A percentile compares a stretch with the other conserved stretches of the same genome.
Evolutionary conservation across 2,113 vertebrate species (phyloP).

Genomic region (human): DNA sequence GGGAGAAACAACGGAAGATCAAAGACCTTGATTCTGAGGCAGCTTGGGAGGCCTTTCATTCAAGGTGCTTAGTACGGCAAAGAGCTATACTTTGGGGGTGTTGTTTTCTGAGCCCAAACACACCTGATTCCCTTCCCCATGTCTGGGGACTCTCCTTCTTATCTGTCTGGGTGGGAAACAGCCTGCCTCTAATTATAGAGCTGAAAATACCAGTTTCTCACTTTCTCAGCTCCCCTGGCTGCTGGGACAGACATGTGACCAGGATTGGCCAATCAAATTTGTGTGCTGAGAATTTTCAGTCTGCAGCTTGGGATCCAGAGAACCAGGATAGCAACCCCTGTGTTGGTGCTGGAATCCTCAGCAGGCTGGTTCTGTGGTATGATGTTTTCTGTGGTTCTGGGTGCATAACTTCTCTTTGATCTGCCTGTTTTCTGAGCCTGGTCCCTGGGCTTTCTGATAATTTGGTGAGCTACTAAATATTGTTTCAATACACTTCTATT

Average conservation of each 20-base stretch:
- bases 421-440: background rate
- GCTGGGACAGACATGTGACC: background rate
- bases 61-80: background rate
- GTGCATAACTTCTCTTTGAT: background rate
- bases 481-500: background rate
- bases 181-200: background rate
- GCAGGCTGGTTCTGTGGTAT: background rate
- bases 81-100: background rate
- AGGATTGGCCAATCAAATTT: background rate
- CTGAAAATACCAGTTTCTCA: background rate
- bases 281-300: background rate
- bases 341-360: background rate
- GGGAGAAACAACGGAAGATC: background rate
- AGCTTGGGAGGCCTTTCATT: background rate
- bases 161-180: background rate
- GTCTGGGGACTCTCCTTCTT: background rate
- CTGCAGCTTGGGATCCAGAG: background rate
- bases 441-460: background rate
- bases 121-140: background rate
- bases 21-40: background rate
- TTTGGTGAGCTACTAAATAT: background rate
- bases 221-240: background rate
- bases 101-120: background rate
- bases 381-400: background rate
- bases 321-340: background rate